These are phyloP conservation scores for Portunus trituberculatus DNA, from an alignment of 1,140 invertebrate species.

Conservation along the genomic window DNA sequence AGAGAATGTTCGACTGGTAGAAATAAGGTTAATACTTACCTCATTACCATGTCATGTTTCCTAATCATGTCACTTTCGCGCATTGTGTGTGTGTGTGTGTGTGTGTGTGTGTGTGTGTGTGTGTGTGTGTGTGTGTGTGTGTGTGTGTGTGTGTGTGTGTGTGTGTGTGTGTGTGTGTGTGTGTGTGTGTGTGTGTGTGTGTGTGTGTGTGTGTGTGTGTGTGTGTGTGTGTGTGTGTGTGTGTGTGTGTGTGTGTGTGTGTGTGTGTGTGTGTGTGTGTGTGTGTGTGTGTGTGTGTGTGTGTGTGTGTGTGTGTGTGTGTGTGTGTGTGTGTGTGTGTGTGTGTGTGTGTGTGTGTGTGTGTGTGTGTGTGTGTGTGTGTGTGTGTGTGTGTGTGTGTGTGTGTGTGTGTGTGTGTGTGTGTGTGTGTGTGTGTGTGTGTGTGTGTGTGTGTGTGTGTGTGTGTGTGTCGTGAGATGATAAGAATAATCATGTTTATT, in stretches of 20 bases:
- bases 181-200: constrained; percentile 50
- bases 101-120: constrained; percentile 41
- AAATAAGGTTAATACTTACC: constrained; percentile 3
- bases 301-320: constrained; percentile 50
- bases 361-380: constrained; percentile 50
- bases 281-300: constrained; percentile 41
- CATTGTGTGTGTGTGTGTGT: constrained; percentile 33
- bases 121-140: constrained; percentile 50
- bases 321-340: constrained; percentile 44
- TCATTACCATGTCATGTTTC: constrained; percentile 12
- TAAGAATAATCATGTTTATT: constrained; percentile 30
- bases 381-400: not conserved
- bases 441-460: constrained; percentile 50
- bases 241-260: constrained; percentile 50
- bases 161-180: constrained; percentile 41
- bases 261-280: constrained; percentile 45
- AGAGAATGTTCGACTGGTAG: not conserved
- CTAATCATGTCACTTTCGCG: not conserved
- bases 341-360: constrained; percentile 43
- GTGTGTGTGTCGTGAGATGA: constrained; percentile 7
- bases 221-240: constrained; percentile 41
- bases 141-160: constrained; percentile 44
- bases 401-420: constrained; percentile 34
- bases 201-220: constrained; percentile 42
- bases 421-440: constrained; percentile 41